Evolutionary conservation across 2,888 invertebrate genomes (phyloP), one percentile per base, ranked within the genome.

Genomic region (Sinodicranocentrus sp.): DNA sequence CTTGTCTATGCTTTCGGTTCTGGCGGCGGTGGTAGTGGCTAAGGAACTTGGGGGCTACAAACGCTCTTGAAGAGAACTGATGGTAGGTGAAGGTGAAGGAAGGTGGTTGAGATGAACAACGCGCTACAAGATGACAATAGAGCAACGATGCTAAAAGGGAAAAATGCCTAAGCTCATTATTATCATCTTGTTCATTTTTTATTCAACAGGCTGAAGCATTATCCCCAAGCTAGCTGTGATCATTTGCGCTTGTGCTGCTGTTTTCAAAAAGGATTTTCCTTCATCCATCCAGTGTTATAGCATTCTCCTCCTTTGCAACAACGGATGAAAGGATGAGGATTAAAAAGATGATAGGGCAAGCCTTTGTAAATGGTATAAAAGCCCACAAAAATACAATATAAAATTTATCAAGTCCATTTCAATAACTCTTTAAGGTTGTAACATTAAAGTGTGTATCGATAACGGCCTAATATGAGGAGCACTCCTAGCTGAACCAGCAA

Each of bases 71-170:
- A 54, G 3, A 5, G 21, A 52, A 19, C 15, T 57, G 23, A 59
- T 59, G 57, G 43, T 43, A 59, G 72, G 72, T 43, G 57, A 72
- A 72, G 75, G 65, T 65, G 65, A 65, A 65, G 65, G 65, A 65
- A 76, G 65, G 75, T 75, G 65, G 63, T 52, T 52, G 63, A 59
- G 68, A 77, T 54, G 65, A 28, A 39, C 26, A 54, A 63, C 61
- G 54, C 75, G 61, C 43, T 73, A 44, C 19, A 25, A 48, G 72
- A 63, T 65, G 76, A 76, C 76, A 76, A 76, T 73, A 21, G 76
- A 65, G 17, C 39, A 21, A 52, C 19, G 61, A 54, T 71, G 63
- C 65, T 61, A 25, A 44, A 33, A 21, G 19, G 19, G 23, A 21
- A 71, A 28, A 19, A 57, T 39, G 17, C 33, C 6, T 26, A 54